Base-by-base conservation (phyloP, 2,888 invertebrate species). In the Sinhomidia bicolor region DNA sequence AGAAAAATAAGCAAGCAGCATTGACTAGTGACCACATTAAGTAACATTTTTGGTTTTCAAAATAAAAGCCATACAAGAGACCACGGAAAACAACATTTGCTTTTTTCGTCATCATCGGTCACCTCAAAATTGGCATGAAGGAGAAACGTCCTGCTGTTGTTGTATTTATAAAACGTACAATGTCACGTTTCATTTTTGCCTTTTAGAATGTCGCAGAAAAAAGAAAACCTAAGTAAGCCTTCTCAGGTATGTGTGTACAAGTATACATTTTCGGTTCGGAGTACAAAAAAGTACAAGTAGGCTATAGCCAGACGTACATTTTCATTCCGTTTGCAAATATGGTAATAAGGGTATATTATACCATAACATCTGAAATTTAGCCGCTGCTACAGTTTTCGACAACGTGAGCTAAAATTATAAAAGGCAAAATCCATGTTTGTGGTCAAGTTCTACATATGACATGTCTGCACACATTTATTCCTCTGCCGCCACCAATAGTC, bases 91-190 rank as follows among this genome's bases (percentile, higher is more conserved):
- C 12, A 68, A 36, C 68, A 23, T 9, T 14, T 74, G 51, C 54
- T 47, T 78, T 78, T 78, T 36, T 78, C 29, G 29, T 20, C 29
- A 41, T 41, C 84, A 84, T 84, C 84, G 84, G 84, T 84, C 74
- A 84, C 74, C 76, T 60, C 47, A 84, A 84, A 20, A 84, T 60
- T 84, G 84, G 84, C 76, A 76, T 84, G 76, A 84, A 84, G 84
- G 84, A 84, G 84, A 76, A 74, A 60, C 76, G 26, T 60, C 76
- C 60, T 84, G 74, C 76, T 76, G 60, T 20, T 68, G 44, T 23
- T 17, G 36, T 57, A 32, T 36, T 29, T 54, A 36, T 32, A 78
- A 57, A 54, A 54, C 17, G 36, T 17, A 78, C 57, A 32, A 20
- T 76, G 76, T 57, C 78, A 57, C 10, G 36, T 29, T 32, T 78